Evolutionary conservation across 2,888 invertebrate genomes (phyloP), one percentile per base, ranked within the genome.

Genomic region (Lacanobia oleracea): DNA sequence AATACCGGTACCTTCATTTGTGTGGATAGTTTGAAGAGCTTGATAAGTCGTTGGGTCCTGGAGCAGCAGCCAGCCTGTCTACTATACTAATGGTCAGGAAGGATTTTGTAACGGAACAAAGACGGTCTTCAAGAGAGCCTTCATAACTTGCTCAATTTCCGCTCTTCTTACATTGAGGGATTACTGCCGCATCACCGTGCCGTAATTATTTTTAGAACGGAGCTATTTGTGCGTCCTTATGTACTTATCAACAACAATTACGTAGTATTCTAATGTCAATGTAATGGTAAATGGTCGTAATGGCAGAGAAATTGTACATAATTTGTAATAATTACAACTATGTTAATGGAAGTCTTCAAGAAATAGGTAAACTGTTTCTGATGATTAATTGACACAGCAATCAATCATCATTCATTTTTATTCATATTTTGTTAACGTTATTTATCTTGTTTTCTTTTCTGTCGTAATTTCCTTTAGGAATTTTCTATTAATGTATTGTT

Each of bases 131-230:
- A 43, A 56, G 59, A 71, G 66, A 64, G 27, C 51, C 79, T 69
- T 78, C 64, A 54, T 69, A 79, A 82, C 66, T 73, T 82, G 66
- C 53, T 53, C 74, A 80, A 80, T 82, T 73, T 80, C 79, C 82
- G 82, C 61, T 77, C 33, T 67, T 57, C 68, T 54, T 69, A 69
- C 82, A 59, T 54, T 37, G 53, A 69, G 40, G 68, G 63, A 77
- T 78, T 64, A 72, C 18, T 66, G 66, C 60, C 60, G 51, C 54
- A 67, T 77, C 68, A 78, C 16, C 66, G 50, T 54, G 53, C 54
- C 56, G 27, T 61, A 66, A 75, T 67, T 69, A 67, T 70, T 63
- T 66, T 76, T 54, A 50, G 45, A 56, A 54, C 33, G 59, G 54
- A 50, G 43, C 10, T 45, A 56, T 54, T 60, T 59, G 23, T 54